Percentiles rank a stretch among this genome's conserved stretches.
phyloP scores from a whole-genome alignment of 2,113 vertebrate genomes.

The Serinus canaria region DNA sequence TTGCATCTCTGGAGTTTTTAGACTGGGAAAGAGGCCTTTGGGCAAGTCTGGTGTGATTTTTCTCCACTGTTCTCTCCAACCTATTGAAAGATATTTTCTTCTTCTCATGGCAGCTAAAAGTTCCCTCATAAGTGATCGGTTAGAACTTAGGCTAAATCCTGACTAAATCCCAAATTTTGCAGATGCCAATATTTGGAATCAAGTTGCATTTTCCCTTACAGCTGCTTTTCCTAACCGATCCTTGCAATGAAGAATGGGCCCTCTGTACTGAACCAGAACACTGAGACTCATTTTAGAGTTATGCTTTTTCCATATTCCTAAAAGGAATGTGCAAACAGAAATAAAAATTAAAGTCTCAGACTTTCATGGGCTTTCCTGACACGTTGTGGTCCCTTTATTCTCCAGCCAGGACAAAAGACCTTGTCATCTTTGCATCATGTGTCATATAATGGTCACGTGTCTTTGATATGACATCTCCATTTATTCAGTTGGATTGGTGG shows the following conservation, averaged over 20 bases:
- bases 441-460: not conserved
- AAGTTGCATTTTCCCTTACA: not conserved
- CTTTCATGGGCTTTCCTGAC: not conserved
- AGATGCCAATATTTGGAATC: not conserved
- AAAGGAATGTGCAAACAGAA: not conserved
- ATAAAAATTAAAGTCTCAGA: not conserved
- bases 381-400: not conserved
- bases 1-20: not conserved
- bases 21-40: not conserved
- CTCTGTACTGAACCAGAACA: no score
- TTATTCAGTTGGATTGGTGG: not conserved
- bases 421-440: not conserved
- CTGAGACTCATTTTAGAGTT: not conserved
- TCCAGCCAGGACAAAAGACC: fast-evolving
- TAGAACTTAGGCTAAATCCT: not conserved
- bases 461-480: fast-evolving
- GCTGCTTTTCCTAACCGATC: not conserved
- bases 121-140: not conserved
- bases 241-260: not conserved
- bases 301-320: not conserved
- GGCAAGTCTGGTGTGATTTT: not conserved
- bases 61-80: not conserved
- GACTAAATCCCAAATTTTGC: not conserved
- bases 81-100: not conserved
- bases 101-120: not conserved